Base-by-base conservation (phyloP, 2,888 invertebrate genomes). In the Cephalotes varians region DNA sequence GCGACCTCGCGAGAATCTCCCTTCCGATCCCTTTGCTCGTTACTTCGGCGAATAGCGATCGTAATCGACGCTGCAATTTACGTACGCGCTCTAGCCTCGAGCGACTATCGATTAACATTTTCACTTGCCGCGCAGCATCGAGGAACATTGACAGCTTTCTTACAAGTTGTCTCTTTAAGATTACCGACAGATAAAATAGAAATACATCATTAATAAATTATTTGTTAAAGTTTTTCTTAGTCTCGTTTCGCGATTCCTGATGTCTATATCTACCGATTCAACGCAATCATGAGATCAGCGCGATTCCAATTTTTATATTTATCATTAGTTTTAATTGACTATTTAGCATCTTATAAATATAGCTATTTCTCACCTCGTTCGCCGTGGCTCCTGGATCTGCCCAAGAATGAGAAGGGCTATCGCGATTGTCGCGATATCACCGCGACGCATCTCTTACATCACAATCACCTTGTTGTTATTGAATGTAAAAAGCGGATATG, bases 371-470 rank as follows among this genome's bases (percentile, higher is more conserved):
- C 89, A 94, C 94, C 94, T 94, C 83, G 93, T 90, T 86, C 93
- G 93, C 84, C 92, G 92, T 80, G 93, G 93, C 87, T 92, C 93
- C 89, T 94, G 94, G 85, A 94, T 91, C 88, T 93, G 94, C 92
- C 94, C 94, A 87, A 94, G 92, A 90, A 94, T 90, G 83, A 94
- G 91, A 87, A 94, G 93, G 93, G 94, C 94, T 93, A 94, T 94
- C 94, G 94, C 94, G 94, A 92, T 93, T 89, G 94, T 93, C 94
- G 94, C 94, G 94, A 94, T 92, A 92, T 94, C 94, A 93, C 93
- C 93, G 88, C 93, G 94, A 93, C 94, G 94, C 94, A 94, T 94
- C 93, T 94, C 94, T 94, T 93, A 94, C 94, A 94, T 94, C 93
- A 94, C 93, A 93, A 92, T 93, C 91, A 92, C 88, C 92, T 92